phyloP scores from a whole-genome alignment of 1,140 invertebrate genomes.

The Aricia agestis region DNA sequence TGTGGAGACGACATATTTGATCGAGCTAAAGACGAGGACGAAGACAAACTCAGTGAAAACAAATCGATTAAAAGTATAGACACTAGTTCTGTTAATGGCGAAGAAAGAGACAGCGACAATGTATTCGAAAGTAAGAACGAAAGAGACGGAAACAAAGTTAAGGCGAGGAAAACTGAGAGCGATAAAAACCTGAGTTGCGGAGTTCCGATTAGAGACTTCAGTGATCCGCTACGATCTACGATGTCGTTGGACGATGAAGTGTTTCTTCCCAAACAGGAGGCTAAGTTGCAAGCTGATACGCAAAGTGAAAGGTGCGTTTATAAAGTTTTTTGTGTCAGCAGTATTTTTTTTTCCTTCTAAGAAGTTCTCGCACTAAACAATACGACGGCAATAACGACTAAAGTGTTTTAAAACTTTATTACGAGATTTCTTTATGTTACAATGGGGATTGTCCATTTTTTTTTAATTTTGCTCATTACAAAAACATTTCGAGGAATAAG shows the following conservation, averaged over 20 bases:
- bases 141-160: neutral
- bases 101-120: neutral
- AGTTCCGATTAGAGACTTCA: conserved; percentile 79
- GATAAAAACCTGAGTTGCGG: conserved; percentile 68
- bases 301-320: conserved; percentile 58
- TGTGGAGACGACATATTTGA: neutral
- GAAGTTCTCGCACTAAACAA: too few species aligned
- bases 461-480: too few species aligned
- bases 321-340: too few species aligned
- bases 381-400: too few species aligned
- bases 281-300: conserved; percentile 52
- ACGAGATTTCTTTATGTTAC: too few species aligned
- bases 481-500: too few species aligned
- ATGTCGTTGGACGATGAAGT: conserved; percentile 78
- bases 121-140: conserved; percentile 6
- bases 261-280: conserved; percentile 59
- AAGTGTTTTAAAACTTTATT: too few species aligned
- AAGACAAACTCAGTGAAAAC: neutral
- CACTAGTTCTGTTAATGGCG: neutral
- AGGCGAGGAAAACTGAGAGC: conserved; percentile 37
- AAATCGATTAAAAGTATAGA: neutral
- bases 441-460: too few species aligned
- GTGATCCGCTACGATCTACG: conserved; percentile 86
- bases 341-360: too few species aligned
- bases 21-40: neutral